Evolutionary conservation across 2,797 vertebrate genomes (phyloP).

Genomic region (Carapus acus): DNA sequence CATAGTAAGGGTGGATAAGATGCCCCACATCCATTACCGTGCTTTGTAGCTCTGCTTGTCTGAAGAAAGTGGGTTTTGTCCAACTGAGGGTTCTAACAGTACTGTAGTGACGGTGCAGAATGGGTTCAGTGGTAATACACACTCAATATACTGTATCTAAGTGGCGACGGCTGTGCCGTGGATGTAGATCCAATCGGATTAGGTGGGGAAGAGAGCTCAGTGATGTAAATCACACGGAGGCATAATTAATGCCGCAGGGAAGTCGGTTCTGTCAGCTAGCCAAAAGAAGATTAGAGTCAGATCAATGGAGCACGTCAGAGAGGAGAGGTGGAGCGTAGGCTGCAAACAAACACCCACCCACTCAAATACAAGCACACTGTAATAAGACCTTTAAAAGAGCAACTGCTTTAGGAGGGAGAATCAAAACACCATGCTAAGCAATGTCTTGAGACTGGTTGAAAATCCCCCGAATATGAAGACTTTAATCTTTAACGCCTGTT

Average conservation of each 20-base stretch:
- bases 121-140: constrained; percentile 64
- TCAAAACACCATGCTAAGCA: constrained; percentile 5
- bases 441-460: constrained; percentile 28
- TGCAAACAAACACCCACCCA: constrained; percentile 24
- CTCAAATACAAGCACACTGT: constrained; percentile 15
- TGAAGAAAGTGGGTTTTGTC: constrained; percentile 14
- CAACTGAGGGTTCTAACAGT: constrained; percentile 20
- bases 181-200: constrained; percentile 66
- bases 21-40: background rate
- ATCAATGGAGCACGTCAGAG: constrained; percentile 64
- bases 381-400: constrained; percentile 24
- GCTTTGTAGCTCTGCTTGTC: constrained; percentile 15
- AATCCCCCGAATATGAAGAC: constrained; percentile 15
- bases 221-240: constrained; percentile 65
- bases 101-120: constrained; percentile 36
- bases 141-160: constrained; percentile 70
- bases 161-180: constrained; percentile 49
- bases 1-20: constrained; percentile 8
- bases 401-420: too few species aligned
- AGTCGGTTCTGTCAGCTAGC: constrained; percentile 57
- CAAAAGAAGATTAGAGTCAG: constrained; percentile 67
- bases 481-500: constrained; percentile 37
- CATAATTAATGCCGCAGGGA: constrained; percentile 77
- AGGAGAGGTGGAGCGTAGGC: constrained; percentile 43
- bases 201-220: constrained; percentile 48